These are phyloP conservation scores for Coenobita brevimanus DNA, from an alignment of 1,140 invertebrate genomes.

Conservation along the genomic window DNA sequence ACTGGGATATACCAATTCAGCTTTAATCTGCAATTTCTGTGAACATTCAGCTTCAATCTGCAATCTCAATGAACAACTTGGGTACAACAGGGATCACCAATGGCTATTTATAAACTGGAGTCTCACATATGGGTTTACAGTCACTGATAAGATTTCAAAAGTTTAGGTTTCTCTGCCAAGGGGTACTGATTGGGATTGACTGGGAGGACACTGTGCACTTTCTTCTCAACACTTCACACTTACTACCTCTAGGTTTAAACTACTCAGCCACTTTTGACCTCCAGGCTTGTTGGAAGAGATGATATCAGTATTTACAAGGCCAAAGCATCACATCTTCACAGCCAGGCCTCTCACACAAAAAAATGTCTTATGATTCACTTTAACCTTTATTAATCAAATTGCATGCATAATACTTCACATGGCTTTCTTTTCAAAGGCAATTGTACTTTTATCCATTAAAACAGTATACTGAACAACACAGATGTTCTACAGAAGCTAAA, in stretches of 20 bases:
- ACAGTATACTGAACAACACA: conserved; percentile 64
- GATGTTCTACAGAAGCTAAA: conserved; percentile 64
- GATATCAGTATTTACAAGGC: conserved; percentile 12
- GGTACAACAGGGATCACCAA: too few species aligned
- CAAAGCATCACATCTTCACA: conserved; percentile 59
- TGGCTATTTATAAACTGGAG: too few species aligned
- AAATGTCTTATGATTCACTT: conserved; percentile 20
- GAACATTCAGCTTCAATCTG: too few species aligned
- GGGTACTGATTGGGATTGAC: too few species aligned
- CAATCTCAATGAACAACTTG: too few species aligned
- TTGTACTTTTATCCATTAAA: conserved; percentile 59
- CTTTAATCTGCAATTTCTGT: too few species aligned
- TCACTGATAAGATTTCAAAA: too few species aligned
- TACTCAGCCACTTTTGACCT: background rate
- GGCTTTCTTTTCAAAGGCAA: conserved; percentile 61
- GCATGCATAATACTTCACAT: conserved; percentile 65
- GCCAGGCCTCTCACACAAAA: conserved; percentile 41
- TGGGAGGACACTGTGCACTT: too few species aligned
- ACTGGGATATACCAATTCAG: too few species aligned
- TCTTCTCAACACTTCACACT: too few species aligned
- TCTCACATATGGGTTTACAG: too few species aligned
- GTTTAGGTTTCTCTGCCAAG: too few species aligned
- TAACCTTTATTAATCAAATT: conserved; percentile 49
- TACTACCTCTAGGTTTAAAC: background rate
- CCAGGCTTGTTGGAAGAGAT: conserved; percentile 43